Evolutionary conservation across 2,113 vertebrate genomes (phyloP).

Genomic region (Coptodon bakossiorum): DNA sequence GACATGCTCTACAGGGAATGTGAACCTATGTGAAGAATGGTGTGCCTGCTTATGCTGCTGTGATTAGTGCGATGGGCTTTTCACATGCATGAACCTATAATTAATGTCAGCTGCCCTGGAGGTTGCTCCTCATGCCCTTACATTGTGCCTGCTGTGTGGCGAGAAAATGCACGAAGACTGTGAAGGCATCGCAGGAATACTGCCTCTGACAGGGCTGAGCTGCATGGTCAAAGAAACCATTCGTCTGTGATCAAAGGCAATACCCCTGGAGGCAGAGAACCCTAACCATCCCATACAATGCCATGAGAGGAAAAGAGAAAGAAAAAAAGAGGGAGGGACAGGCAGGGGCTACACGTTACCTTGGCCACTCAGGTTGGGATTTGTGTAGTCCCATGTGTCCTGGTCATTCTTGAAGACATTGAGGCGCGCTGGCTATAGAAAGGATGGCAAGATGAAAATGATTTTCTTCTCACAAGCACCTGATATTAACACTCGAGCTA

Average conservation of each 20-base stretch:
- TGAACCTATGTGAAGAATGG: constrained; percentile 28
- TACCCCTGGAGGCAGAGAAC: constrained; percentile 48
- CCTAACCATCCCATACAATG: constrained; percentile 68
- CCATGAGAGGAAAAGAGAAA: constrained; percentile 67
- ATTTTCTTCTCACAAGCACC: neutral
- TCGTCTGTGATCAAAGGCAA: constrained; percentile 34
- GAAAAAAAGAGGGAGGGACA: constrained; percentile 2
- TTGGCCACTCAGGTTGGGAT: constrained; percentile 91
- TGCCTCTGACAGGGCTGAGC: constrained; percentile 12
- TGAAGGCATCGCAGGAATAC: constrained; percentile 49
- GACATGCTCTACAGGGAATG: constrained; percentile 56
- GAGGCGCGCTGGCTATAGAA: constrained; percentile 83
- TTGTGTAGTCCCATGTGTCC: constrained; percentile 97
- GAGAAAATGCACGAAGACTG: constrained; percentile 49
- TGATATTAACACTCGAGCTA: neutral
- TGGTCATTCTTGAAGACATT: constrained; percentile 98
- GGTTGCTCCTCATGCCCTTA: constrained; percentile 69
- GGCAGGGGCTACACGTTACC: constrained; percentile 69
- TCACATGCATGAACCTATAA: constrained; percentile 47
- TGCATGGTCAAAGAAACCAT: neutral
- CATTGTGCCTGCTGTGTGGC: constrained; percentile 50
- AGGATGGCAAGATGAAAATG: neutral
- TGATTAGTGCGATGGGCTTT: neutral
- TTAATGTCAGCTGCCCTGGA: constrained; percentile 32
- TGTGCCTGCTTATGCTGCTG: neutral